Conservation (phyloP, 1,140 invertebrate genomes). For the Drosophila kikkawai region DNA sequence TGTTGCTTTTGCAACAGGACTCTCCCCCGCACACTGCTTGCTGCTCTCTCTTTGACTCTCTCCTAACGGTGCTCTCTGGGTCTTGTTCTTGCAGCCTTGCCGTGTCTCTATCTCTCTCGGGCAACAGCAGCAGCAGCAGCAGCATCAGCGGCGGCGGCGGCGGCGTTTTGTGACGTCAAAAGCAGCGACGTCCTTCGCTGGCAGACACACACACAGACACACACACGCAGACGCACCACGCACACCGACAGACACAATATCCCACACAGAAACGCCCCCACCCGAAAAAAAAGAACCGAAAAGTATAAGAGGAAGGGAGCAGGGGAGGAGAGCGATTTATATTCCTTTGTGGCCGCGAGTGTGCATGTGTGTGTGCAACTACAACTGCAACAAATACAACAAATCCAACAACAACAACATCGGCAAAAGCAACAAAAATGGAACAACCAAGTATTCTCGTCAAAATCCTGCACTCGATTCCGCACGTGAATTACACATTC, state of each 20-base stretch:
- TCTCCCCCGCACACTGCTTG: slow-evolving; percentile 48
- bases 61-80: slow-evolving; percentile 22
- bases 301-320: slow-evolving; percentile 10
- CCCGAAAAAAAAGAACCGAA: slow-evolving; percentile 2
- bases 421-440: slow-evolving; percentile 64
- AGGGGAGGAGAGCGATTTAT: slow-evolving; percentile 19
- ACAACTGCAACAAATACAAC: slow-evolving; percentile 23
- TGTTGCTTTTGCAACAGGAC: slow-evolving; percentile 51
- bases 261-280: slow-evolving; percentile 57
- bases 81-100: slow-evolving; percentile 52
- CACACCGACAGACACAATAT: slow-evolving; percentile 49
- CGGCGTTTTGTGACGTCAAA: slow-evolving; percentile 68
- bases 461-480: slow-evolving; percentile 93
- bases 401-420: not conserved
- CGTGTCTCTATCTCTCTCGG: slow-evolving; percentile 32
- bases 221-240: slow-evolving; percentile 36
- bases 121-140: slow-evolving; percentile 36
- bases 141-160: slow-evolving; percentile 34
- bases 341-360: slow-evolving; percentile 33
- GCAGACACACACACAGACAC: slow-evolving; percentile 29
- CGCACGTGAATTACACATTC: slow-evolving; percentile 94
- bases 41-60: slow-evolving; percentile 5
- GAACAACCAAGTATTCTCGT: slow-evolving; percentile 85
- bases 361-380: slow-evolving; percentile 54
- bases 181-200: slow-evolving; percentile 53